Evolutionary conservation across 2,888 invertebrate genomes (phyloP).

Genomic region (Chrysodeixis includens): DNA sequence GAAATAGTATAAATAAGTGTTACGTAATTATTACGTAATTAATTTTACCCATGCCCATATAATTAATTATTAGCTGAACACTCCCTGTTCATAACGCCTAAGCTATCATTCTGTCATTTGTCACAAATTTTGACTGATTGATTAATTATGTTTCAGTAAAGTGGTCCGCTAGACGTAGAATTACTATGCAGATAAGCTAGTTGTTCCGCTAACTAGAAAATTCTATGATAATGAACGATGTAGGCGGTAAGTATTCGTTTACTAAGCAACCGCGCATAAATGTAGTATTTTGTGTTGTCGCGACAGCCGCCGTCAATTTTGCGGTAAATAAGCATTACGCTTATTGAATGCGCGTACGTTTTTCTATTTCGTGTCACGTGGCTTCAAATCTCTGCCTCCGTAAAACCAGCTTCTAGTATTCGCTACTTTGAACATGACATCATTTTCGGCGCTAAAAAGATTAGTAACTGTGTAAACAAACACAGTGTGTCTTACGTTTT

Average conservation of each 20-base stretch:
- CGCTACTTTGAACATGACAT: conserved; percentile 70
- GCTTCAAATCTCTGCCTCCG: conserved; percentile 30
- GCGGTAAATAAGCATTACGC: conserved; percentile 29
- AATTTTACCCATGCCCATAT: too few species aligned
- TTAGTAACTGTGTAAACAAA: conserved; percentile 85
- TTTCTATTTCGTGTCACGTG: conserved; percentile 40
- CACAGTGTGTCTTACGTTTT: conserved; percentile 66
- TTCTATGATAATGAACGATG: conserved; percentile 26
- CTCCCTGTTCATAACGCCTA: not conserved
- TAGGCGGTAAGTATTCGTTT: conserved; percentile 24
- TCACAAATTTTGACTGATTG: conserved; percentile 13
- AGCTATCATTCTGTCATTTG: not conserved
- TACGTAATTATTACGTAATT: too few species aligned
- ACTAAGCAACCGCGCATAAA: conserved; percentile 28
- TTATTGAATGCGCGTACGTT: conserved; percentile 35
- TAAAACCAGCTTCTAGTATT: conserved; percentile 16
- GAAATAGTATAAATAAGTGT: too few species aligned
- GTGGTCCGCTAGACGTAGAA: conserved; percentile 7
- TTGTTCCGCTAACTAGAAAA: conserved; percentile 18
- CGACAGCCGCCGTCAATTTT: conserved; percentile 27
- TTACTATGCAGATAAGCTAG: conserved; percentile 14
- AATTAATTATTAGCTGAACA: not conserved
- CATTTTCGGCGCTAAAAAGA: conserved; percentile 78
- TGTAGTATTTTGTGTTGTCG: conserved; percentile 27
- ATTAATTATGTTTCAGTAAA: conserved; percentile 19